These are phyloP conservation scores for Catocala nupta DNA, from an alignment of 2,888 invertebrate genomes.

Conservation along the genomic window DNA sequence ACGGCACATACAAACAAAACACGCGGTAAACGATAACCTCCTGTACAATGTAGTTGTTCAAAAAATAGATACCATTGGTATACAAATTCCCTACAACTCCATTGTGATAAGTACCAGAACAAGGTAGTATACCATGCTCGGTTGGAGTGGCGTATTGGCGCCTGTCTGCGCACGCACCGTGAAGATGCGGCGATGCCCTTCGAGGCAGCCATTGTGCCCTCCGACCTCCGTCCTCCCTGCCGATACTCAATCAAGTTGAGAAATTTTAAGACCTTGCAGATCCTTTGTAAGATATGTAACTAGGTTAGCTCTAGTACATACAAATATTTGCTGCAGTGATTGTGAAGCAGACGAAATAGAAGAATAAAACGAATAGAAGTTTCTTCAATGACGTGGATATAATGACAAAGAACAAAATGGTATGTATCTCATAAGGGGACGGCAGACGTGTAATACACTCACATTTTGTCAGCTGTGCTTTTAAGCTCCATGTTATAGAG, in stretches of 20 bases:
- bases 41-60: no score
- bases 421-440: no score
- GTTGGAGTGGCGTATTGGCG: slow-evolving; percentile 29
- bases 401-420: no score
- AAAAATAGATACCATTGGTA: background rate
- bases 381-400: no score
- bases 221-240: slow-evolving; percentile 63
- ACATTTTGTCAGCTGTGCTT: no score
- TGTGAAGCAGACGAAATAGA: no score
- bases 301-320: slow-evolving; percentile 1
- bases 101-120: background rate
- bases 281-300: slow-evolving; percentile 28
- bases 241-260: slow-evolving; percentile 51
- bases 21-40: no score
- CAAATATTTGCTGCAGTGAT: no score
- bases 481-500: no score
- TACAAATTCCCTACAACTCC: background rate
- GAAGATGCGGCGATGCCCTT: slow-evolving; percentile 84
- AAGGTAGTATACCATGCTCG: slow-evolving; percentile 6
- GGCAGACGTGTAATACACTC: no score
- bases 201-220: slow-evolving; percentile 77
- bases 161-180: slow-evolving; percentile 68
- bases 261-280: slow-evolving; percentile 45
- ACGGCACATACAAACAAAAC: no score
- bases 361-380: no score